These are phyloP conservation scores for Sorex fumeus DNA, from an alignment of 2,113 vertebrate genomes.

Conservation along the genomic window DNA sequence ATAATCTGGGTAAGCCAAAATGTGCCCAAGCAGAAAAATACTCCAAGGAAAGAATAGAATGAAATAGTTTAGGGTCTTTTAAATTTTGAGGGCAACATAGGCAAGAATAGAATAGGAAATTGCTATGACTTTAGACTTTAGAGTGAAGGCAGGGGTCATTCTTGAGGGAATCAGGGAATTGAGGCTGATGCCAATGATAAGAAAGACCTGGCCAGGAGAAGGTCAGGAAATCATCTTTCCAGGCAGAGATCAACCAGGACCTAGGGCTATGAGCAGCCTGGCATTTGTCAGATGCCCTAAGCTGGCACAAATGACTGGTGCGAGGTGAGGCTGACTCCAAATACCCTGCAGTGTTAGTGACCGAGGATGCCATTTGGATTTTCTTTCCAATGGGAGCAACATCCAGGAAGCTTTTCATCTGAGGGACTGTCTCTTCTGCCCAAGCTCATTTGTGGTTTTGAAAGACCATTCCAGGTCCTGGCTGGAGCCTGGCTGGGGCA, in stretches of 20 bases:
- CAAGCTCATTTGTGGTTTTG: neutral
- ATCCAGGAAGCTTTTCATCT: neutral
- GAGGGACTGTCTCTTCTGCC: neutral
- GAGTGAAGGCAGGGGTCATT: too few relatives aligned
- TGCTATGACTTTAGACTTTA: too few relatives aligned
- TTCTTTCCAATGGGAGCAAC: neutral
- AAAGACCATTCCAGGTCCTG: neutral
- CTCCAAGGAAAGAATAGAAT: too few relatives aligned
- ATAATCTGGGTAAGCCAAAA: too few relatives aligned
- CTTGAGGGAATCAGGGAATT: neutral
- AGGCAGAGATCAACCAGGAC: neutral
- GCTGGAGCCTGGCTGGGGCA: neutral
- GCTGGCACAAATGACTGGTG: neutral
- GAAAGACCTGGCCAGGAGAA: neutral
- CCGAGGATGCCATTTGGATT: neutral
- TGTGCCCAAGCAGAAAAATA: too few relatives aligned
- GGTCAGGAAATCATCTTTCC: neutral
- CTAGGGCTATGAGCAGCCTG: neutral
- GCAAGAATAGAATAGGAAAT: too few relatives aligned
- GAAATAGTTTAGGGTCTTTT: too few relatives aligned
- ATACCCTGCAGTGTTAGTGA: neutral
- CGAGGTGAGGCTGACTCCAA: neutral
- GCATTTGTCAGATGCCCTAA: neutral
- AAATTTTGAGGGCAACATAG: too few relatives aligned
- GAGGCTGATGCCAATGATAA: neutral